Conservation (phyloP, 2,797 vertebrate species). For the Aselliscus stoliczkanus region DNA sequence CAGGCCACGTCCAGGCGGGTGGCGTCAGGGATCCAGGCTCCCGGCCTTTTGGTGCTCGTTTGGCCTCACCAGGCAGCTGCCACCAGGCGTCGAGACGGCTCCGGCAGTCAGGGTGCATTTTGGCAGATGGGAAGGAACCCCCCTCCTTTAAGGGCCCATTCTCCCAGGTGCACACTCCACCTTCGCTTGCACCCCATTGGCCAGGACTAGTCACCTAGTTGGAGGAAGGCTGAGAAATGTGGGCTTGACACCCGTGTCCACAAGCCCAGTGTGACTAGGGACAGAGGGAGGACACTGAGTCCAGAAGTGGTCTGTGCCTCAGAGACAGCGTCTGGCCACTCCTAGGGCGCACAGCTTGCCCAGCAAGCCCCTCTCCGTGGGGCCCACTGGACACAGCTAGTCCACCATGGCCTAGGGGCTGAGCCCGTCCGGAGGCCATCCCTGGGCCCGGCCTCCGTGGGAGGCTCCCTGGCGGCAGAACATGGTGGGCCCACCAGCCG, state of each 20-base stretch:
- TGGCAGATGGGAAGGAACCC: not conserved
- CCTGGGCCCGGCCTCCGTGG: not conserved
- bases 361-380: not conserved
- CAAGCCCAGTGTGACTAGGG: not conserved
- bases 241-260: not conserved
- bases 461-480: not conserved
- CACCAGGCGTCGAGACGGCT: fast-evolving
- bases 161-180: fast-evolving
- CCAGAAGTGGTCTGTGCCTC: not conserved
- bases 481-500: fast-evolving
- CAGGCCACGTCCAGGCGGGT: not conserved
- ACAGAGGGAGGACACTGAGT: not conserved
- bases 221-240: not conserved
- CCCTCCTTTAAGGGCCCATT: not conserved
- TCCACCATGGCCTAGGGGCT: too few species aligned
- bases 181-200: not conserved
- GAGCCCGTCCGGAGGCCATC: not conserved
- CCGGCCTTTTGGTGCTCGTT: not conserved
- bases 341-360: fast-evolving
- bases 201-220: not conserved
- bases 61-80: not conserved
- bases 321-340: not conserved
- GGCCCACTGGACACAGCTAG: not conserved
- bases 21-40: not conserved
- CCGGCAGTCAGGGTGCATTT: not conserved